Evolutionary conservation across 2,113 vertebrate genomes (phyloP).

Genomic region (Carettochelys insculpta): DNA sequence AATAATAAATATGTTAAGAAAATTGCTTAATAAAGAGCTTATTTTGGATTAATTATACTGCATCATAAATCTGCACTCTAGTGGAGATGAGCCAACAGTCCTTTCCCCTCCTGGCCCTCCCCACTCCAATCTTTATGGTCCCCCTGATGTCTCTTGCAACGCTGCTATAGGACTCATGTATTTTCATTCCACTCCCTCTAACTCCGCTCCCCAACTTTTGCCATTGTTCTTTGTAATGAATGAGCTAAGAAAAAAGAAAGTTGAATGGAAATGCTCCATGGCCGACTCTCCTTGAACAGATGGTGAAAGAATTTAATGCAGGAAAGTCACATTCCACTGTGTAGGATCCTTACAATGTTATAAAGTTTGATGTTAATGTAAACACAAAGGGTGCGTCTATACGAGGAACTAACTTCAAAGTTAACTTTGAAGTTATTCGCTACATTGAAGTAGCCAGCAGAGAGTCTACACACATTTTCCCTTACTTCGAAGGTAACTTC

Average conservation of each 20-base stretch:
- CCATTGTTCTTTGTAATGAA: neutral
- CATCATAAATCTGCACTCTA: neutral
- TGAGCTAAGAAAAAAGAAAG: neutral
- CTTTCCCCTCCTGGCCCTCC: fast-evolving
- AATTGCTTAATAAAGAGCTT: neutral
- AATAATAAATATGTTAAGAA: neutral
- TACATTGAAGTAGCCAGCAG: too few species aligned
- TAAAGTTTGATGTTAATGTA: slow-evolving; percentile 44
- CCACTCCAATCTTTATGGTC: neutral
- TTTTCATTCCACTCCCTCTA: neutral
- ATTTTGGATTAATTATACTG: neutral
- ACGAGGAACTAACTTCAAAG: too few species aligned
- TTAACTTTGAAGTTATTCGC: too few species aligned
- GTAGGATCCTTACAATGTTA: slow-evolving; percentile 8
- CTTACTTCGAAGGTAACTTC: too few species aligned
- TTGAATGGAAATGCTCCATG: neutral
- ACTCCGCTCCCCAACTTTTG: neutral
- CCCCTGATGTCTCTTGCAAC: neutral
- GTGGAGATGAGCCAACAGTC: neutral
- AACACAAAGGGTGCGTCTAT: too few species aligned
- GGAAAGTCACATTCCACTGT: neutral
- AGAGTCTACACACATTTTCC: too few species aligned
- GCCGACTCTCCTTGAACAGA: slow-evolving; percentile 20
- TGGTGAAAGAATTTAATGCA: slow-evolving; percentile 39
- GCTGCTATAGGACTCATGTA: neutral